Evolutionary conservation across 2,888 invertebrate genomes (phyloP).

Genomic region (Torymus aiolomorphi): DNA sequence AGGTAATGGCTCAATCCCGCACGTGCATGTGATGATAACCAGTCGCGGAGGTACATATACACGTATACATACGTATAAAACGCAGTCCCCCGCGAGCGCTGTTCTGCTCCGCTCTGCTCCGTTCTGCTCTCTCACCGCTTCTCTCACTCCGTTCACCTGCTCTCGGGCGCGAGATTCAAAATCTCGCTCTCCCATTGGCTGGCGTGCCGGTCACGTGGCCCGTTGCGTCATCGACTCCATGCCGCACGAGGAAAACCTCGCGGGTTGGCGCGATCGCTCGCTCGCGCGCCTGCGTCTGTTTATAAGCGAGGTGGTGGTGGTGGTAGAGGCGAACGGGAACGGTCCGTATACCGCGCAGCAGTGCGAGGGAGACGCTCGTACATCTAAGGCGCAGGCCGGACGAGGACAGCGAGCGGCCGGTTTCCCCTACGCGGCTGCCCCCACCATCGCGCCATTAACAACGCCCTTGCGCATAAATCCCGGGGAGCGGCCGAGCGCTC

Average conservation of each 20-base stretch:
- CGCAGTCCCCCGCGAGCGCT: no score
- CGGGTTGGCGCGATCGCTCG: conserved; percentile 25
- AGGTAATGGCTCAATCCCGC: conserved; percentile 75
- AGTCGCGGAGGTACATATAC: conserved; percentile 49
- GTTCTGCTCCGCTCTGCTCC: no score
- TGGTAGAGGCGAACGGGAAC: conserved; percentile 36
- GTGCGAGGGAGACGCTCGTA: conserved; percentile 42
- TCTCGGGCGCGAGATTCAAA: conserved; percentile 66
- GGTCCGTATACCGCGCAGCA: conserved; percentile 12
- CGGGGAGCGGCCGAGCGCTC: conserved; percentile 66
- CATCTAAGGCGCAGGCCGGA: conserved; percentile 7
- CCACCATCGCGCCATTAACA: conserved; percentile 72
- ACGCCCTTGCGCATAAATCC: conserved; percentile 76
- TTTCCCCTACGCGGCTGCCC: conserved; percentile 57
- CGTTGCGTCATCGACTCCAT: conserved; percentile 66
- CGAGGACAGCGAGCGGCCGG: conserved; percentile 30
- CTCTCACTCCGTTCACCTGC: not conserved
- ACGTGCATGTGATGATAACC: conserved; percentile 74
- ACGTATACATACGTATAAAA: no score
- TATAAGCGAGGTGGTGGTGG: conserved; percentile 5
- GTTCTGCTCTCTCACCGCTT: not conserved
- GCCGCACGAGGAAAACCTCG: conserved; percentile 51
- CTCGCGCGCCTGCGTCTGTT: conserved; percentile 5
- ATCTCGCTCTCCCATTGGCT: conserved; percentile 3
- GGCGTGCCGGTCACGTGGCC: conserved; percentile 60